Conservation (phyloP, 2,797 vertebrate species). For the Sarcoramphus papa region DNA sequence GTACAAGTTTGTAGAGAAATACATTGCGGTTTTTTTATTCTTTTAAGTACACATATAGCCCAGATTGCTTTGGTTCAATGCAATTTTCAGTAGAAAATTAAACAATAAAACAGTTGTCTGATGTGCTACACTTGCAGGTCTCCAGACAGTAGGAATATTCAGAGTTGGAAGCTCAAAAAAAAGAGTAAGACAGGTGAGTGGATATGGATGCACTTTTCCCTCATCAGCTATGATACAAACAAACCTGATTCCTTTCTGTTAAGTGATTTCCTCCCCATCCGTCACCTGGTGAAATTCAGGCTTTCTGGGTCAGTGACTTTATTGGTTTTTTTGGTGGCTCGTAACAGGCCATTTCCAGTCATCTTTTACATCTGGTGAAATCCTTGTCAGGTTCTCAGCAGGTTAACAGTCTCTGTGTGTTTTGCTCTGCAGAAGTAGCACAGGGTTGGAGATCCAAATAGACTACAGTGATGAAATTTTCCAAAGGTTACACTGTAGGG, state of each 20-base stretch:
- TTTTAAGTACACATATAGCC: background rate
- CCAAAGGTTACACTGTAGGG: conserved; percentile 15
- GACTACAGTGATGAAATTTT: conserved; percentile 32
- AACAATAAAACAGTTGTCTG: conserved; percentile 12
- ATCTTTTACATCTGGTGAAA: background rate
- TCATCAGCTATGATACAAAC: background rate
- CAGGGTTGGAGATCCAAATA: background rate
- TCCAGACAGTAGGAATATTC: conserved; percentile 97
- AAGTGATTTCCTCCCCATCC: background rate
- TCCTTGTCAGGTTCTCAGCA: conserved; percentile 7
- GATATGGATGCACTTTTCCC: background rate
- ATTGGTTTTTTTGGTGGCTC: background rate
- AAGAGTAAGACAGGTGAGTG: conserved; percentile 92
- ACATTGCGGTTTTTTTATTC: background rate
- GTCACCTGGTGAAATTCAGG: background rate
- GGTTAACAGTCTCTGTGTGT: background rate
- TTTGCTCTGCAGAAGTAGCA: conserved; percentile 18
- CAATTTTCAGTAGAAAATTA: background rate
- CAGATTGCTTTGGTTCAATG: background rate
- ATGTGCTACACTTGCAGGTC: conserved; percentile 77
- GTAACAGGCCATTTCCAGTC: background rate
- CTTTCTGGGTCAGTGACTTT: conserved; percentile 6
- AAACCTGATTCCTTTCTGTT: background rate
- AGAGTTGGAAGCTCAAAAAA: conserved; percentile 98
- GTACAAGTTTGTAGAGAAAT: background rate